Evolutionary conservation across 2,113 vertebrate species (phyloP).

Genomic region (Taurulus bubalis): DNA sequence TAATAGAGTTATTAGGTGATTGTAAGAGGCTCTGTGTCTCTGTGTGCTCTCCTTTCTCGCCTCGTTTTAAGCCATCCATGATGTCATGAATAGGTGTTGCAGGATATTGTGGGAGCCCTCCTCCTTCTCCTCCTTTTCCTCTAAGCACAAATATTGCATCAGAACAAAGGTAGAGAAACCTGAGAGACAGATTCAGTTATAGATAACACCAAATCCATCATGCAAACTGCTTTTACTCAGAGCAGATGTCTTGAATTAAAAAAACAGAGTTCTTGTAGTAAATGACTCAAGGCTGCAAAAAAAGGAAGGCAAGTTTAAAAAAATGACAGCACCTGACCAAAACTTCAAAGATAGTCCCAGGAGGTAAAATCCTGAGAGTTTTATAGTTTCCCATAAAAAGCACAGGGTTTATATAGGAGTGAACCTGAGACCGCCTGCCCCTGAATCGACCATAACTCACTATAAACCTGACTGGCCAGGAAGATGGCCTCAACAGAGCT

Average conservation of each 20-base stretch:
- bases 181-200: constrained; percentile 77
- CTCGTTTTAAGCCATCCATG: constrained; percentile 82
- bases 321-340: constrained; percentile 80
- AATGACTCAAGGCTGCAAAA: constrained; percentile 75
- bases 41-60: constrained; percentile 78
- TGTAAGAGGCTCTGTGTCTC: constrained; percentile 83
- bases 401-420: constrained; percentile 81
- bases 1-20: constrained; percentile 89
- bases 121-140: constrained; percentile 51
- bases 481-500: constrained; percentile 64
- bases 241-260: constrained; percentile 80
- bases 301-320: constrained; percentile 68
- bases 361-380: constrained; percentile 77
- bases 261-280: constrained; percentile 54
- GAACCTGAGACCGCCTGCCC: constrained; percentile 78
- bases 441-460: constrained; percentile 79
- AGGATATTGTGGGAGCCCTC: constrained; percentile 73
- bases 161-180: constrained; percentile 68
- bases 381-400: constrained; percentile 84
- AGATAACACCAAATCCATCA: constrained; percentile 82
- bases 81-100: constrained; percentile 86
- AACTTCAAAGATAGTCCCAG: constrained; percentile 82
- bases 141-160: constrained; percentile 74
- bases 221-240: constrained; percentile 68
- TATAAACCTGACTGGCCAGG: constrained; percentile 70